phyloP scores from a whole-genome alignment of 2,113 vertebrate genomes.

The Pandion haliaetus region DNA sequence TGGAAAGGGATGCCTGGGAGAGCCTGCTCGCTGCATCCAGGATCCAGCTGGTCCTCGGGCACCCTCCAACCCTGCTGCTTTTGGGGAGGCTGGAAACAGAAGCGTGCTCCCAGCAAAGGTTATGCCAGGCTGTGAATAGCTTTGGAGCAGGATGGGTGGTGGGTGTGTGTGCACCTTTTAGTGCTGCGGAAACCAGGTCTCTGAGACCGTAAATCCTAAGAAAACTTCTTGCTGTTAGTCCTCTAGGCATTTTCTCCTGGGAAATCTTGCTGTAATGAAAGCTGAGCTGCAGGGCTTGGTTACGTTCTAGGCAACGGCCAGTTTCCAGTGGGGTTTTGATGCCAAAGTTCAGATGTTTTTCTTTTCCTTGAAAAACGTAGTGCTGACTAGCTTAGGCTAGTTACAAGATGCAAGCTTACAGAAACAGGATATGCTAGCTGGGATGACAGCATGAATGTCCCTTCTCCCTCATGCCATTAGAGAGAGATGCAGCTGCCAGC shows the following conservation, averaged over 20 bases:
- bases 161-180: neutral
- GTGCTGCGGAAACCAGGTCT: neutral
- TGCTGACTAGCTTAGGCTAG: neutral
- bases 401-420: slow-evolving; percentile 7
- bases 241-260: neutral
- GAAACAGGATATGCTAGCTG: slow-evolving; percentile 52
- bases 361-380: neutral
- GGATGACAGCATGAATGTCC: slow-evolving; percentile 23
- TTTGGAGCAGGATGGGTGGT: neutral
- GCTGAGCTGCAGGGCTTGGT: neutral
- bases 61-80: neutral
- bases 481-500: slow-evolving; percentile 36
- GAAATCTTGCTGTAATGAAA: neutral
- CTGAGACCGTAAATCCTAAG: neutral
- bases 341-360: slow-evolving; percentile 30
- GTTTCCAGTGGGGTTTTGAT: slow-evolving; percentile 20
- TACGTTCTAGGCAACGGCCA: neutral
- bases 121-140: neutral
- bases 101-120: neutral
- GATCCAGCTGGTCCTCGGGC: accelerated
- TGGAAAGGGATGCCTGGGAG: neutral
- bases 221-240: neutral
- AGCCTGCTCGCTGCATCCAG: neutral
- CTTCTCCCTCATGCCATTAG: slow-evolving; percentile 10
- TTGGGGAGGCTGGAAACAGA: neutral